Conservation (phyloP, 2,113 vertebrate species). For the Odontesthes bonariensis region DNA sequence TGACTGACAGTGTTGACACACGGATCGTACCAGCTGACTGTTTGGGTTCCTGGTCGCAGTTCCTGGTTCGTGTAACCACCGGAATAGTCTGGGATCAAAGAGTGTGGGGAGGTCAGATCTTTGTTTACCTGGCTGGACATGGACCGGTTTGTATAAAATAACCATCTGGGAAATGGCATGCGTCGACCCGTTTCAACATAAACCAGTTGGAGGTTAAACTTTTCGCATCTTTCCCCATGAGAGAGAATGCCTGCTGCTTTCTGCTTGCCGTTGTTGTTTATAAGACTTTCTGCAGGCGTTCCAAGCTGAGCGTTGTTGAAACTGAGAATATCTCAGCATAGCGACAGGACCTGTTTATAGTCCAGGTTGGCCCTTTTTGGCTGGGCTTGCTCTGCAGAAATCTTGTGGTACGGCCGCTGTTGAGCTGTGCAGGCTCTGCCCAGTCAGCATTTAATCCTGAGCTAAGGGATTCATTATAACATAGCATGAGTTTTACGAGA, state of each 20-base stretch:
- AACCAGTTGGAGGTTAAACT: conserved; percentile 33
- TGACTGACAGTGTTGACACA: neutral
- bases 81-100: conserved; percentile 46
- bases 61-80: conserved; percentile 41
- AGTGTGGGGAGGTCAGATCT: conserved; percentile 40
- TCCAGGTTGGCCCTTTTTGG: conserved; percentile 11
- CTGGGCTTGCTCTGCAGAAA: conserved; percentile 15
- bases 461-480: conserved; percentile 58
- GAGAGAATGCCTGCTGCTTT: conserved; percentile 3
- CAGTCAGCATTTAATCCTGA: conserved; percentile 35
- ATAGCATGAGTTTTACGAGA: conserved; percentile 46
- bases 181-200: conserved; percentile 27
- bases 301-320: conserved; percentile 2
- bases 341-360: conserved; percentile 22
- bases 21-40: neutral
- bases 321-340: conserved; percentile 14
- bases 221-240: conserved; percentile 16
- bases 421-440: conserved; percentile 37
- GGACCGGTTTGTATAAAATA: conserved; percentile 29
- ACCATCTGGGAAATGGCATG: conserved; percentile 41
- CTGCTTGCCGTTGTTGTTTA: conserved; percentile 20
- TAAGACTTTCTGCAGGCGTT: conserved; percentile 13
- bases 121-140: conserved; percentile 26
- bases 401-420: conserved; percentile 41
- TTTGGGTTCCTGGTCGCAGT: conserved; percentile 22